Evolutionary conservation across 92 coral and sea anemone species (phyloP), one percentile per base, ranked within the genome.

Genomic region (Pocillopora grandis): DNA sequence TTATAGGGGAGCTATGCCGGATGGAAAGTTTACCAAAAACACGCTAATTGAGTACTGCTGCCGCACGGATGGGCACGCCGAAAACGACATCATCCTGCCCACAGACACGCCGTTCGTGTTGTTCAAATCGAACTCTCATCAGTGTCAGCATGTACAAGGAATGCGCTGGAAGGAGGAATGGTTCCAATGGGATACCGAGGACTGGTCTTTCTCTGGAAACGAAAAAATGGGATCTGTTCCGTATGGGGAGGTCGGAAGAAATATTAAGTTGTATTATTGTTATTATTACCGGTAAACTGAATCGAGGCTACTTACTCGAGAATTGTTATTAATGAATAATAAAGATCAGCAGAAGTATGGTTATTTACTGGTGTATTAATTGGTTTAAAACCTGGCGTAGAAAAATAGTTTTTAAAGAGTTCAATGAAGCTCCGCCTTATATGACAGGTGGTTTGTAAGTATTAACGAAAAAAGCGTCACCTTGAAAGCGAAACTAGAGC

Each of bases 1-100:
- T 37, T 63, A 33, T 18, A 63, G 80, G 52, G 91, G 88, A 1
- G 15, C 78, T 2, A 17, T 83, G 11, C 91, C 88, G 10, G 88
- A 88, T 18, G 91, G 91, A 4, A 59, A 19, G 49, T 88, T 56
- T 73, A 27, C 60, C 19, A 21, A n/a, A 6, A 78, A 88, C 63
- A 88, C 88, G n/a, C 10, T 71, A 58, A 76, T 83, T 18, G 11
- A 62, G 58, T 88, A 72, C 55, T 88, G 92, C 83, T 74, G 89
- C 20, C 86, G 89, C 58, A 33, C 75, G 56, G 92, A 84, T 57
- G 88, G 91, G 2, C 62, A 48, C 66, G 82, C 88, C 19, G 48
- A 27, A 17, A 76, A 65, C 61, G 52, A 68, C 31, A 84, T 84
- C 36, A 77, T 57, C 37, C 88, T 84, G 8, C 88, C 88, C 19